Conservation (phyloP, 2,797 vertebrate genomes). For the Gallinago stenura region DNA sequence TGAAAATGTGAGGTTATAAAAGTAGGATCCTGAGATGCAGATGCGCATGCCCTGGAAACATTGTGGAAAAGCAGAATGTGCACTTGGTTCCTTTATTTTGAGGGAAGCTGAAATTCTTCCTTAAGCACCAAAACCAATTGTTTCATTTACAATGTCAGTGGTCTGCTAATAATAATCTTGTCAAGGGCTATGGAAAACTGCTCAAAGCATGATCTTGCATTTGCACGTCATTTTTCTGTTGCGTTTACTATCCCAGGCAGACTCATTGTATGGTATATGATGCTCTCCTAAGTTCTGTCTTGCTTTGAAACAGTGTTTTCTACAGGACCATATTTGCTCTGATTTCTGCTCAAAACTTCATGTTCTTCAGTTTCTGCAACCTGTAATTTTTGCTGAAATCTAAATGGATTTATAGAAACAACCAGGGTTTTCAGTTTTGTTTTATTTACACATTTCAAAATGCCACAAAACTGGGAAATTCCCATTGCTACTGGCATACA, state of each 20-base stretch:
- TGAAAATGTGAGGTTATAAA: background rate
- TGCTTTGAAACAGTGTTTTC: background rate
- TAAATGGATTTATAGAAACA: background rate
- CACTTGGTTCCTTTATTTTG: background rate
- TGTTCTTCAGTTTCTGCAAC: background rate
- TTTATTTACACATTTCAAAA: background rate
- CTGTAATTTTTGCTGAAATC: background rate
- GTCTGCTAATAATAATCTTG: background rate
- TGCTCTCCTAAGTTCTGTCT: background rate
- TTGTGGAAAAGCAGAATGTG: background rate
- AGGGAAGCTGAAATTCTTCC: background rate
- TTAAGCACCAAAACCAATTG: background rate
- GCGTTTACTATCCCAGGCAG: background rate
- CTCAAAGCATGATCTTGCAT: background rate
- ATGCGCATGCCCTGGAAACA: background rate
- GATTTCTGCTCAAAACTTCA: background rate
- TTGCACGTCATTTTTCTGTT: background rate
- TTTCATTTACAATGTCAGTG: background rate
- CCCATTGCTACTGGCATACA: accelerated
- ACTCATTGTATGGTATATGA: background rate
- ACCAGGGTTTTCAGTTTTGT: background rate
- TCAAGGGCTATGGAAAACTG: background rate
- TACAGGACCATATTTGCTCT: accelerated
- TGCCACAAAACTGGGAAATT: background rate
- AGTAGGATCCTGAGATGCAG: background rate